A percentile compares a stretch with the other conserved stretches of the same genome.
Evolutionary conservation across 2,888 invertebrate species (phyloP).

Genomic region (Drosophila nr. perissopoda): DNA sequence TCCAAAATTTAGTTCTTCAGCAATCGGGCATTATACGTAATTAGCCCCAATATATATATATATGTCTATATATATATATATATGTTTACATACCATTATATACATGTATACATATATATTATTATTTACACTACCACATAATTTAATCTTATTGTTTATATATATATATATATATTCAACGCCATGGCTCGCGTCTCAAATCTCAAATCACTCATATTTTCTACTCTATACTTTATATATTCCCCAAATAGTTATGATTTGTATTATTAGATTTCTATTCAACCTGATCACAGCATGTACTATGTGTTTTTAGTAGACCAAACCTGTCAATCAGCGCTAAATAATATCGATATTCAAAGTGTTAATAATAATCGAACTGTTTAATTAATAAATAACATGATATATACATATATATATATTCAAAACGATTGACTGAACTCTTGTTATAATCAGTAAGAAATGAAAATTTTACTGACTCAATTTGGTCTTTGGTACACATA

Average conservation of each 20-base stretch:
- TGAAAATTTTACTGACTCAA: background rate
- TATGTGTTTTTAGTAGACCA: conserved; percentile 65
- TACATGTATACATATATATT: conserved; percentile 46
- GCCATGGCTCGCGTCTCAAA: conserved; percentile 61
- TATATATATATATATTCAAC: conserved; percentile 7
- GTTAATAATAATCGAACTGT: conserved; percentile 79
- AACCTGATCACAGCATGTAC: conserved; percentile 31
- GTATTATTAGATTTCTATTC: conserved; percentile 47
- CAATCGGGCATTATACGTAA: conserved; percentile 28
- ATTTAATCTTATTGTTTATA: conserved; percentile 58
- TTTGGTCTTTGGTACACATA: background rate
- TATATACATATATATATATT: conserved; percentile 31
- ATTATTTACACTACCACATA: conserved; percentile 46
- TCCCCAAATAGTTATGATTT: conserved; percentile 35
- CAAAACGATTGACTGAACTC: background rate
- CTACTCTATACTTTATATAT: conserved; percentile 21
- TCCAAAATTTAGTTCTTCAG: conserved; percentile 69
- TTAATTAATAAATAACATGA: conserved; percentile 73
- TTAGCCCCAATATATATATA: conserved; percentile 36
- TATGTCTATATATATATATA: conserved; percentile 15
- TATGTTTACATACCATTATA: conserved; percentile 63
- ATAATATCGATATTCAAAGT: conserved; percentile 72
- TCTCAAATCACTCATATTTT: conserved; percentile 55
- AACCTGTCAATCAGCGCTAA: conserved; percentile 65
- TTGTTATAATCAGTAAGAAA: conserved; percentile 19